These are phyloP conservation scores for Hoplostethus atlanticus DNA, from an alignment of 2,797 vertebrate species.

Conservation along the genomic window DNA sequence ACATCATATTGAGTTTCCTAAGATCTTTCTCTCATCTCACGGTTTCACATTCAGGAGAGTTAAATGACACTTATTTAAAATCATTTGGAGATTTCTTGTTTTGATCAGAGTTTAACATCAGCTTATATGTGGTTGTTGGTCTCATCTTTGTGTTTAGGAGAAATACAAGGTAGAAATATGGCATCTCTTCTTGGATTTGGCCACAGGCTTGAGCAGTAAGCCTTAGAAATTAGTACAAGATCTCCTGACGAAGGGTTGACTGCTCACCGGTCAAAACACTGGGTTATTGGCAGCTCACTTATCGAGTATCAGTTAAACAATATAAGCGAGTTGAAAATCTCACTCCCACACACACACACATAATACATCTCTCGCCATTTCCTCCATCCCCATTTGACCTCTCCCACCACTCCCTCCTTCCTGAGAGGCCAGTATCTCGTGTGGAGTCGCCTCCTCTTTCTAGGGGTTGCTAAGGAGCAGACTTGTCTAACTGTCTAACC, in stretches of 20 bases:
- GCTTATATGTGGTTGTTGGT: no score
- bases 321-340: no score
- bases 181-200: no score
- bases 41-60: no score
- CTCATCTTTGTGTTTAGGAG: no score
- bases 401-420: neutral
- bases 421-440: neutral
- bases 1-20: no score
- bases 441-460: neutral
- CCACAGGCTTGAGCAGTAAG: neutral
- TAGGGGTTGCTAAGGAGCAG: neutral
- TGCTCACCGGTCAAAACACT: neutral
- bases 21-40: no score
- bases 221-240: neutral
- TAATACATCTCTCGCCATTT: neutral
- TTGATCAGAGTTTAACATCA: no score
- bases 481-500: neutral
- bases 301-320: neutral
- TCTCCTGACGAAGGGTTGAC: neutral
- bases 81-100: no score
- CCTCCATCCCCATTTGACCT: neutral
- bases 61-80: no score
- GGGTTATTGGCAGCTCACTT: neutral
- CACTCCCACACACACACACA: slow-evolving; percentile 5
- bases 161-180: no score